These are phyloP conservation scores for Bombus soroeensis DNA, from an alignment of 1,140 invertebrate species.

Conservation along the genomic window DNA sequence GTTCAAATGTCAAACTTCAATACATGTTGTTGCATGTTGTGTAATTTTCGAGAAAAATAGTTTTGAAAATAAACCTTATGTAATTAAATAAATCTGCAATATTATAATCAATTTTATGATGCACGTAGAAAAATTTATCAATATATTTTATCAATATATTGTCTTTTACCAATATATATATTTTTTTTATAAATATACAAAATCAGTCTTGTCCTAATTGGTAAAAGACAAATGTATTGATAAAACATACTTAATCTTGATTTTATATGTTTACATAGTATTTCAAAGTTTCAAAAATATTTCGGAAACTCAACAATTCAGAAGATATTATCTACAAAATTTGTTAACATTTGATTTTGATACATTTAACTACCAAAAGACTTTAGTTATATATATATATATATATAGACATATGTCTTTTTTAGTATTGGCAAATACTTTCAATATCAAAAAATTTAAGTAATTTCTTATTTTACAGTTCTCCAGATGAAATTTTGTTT, in stretches of 20 bases:
- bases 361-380: not conserved
- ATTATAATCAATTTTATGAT: not conserved
- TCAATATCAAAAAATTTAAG: not conserved
- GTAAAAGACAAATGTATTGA: no score
- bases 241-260: not conserved
- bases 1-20: not conserved
- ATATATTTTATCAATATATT: not conserved
- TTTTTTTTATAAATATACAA: no score
- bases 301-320: no score
- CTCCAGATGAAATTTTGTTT: not conserved
- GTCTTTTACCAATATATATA: no score
- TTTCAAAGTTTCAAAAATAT: no score
- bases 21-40: not conserved
- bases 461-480: not conserved
- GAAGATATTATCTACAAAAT: not conserved
- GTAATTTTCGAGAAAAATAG: slow-evolving; percentile 2
- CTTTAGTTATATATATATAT: no score
- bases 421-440: not conserved
- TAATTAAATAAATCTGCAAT: not conserved
- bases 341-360: not conserved
- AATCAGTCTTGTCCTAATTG: no score
- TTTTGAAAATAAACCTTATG: not conserved
- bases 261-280: no score
- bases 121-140: not conserved
- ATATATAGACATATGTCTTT: not conserved